Evolutionary conservation across 2,113 vertebrate species (phyloP).

Genomic region (Tyto alba): DNA sequence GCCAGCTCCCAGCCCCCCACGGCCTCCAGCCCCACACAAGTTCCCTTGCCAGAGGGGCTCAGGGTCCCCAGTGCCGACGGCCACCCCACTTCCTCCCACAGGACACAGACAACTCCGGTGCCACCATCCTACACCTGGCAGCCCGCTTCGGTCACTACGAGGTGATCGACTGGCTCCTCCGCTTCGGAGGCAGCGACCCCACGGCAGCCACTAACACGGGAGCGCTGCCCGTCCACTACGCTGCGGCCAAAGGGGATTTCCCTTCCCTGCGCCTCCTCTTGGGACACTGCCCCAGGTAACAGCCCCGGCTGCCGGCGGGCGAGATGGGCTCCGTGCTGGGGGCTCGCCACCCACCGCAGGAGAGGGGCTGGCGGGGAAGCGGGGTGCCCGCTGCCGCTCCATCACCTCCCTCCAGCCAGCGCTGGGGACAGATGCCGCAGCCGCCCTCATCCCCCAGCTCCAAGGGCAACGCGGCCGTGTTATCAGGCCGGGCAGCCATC

Average conservation of each 20-base stretch:
- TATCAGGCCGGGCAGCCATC: neutral
- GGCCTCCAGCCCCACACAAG: neutral
- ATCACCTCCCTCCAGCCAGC: neutral
- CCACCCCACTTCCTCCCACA: slow-evolving; percentile 42
- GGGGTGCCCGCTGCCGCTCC: neutral
- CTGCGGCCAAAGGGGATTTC: slow-evolving; percentile 96
- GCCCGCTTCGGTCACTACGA: slow-evolving; percentile 94
- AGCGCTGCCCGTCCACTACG: slow-evolving; percentile 90
- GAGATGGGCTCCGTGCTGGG: neutral
- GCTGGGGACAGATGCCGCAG: neutral
- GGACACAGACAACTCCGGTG: slow-evolving; percentile 92
- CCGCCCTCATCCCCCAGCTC: neutral
- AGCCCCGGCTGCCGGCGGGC: neutral
- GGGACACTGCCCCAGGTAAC: slow-evolving; percentile 88
- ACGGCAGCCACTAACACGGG: slow-evolving; percentile 84
- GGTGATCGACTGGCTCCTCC: slow-evolving; percentile 89
- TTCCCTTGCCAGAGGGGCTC: neutral
- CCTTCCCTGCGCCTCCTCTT: slow-evolving; percentile 86
- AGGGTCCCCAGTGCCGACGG: neutral
- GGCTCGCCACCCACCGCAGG: neutral
- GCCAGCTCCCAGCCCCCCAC: neutral
- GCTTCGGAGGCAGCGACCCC: slow-evolving; percentile 82
- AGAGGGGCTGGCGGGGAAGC: neutral
- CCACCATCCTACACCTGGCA: slow-evolving; percentile 93
- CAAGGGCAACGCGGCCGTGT: neutral